phyloP scores from a whole-genome alignment of 2,888 invertebrate genomes.

The Hedya salicella region DNA sequence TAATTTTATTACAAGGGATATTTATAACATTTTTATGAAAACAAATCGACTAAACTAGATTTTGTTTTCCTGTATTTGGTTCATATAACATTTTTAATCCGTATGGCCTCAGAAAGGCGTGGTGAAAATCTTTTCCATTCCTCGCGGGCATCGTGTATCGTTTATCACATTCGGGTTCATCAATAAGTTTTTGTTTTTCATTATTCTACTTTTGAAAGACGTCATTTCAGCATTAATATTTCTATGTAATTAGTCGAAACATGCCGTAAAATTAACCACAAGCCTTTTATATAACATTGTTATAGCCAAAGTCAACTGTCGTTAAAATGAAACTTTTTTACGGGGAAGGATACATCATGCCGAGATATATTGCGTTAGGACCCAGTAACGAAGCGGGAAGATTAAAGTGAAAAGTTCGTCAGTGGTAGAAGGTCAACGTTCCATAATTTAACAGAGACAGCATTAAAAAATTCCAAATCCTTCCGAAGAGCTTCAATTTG shows the following conservation, averaged over 20 bases:
- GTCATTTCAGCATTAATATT: not conserved
- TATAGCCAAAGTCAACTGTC: constrained; percentile 26
- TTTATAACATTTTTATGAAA: too few species aligned
- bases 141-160: too few species aligned
- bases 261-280: constrained; percentile 22
- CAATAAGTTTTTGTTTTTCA: too few species aligned
- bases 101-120: too few species aligned
- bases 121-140: too few species aligned
- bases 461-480: constrained; percentile 68
- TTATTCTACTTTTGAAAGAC: too few species aligned
- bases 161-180: not conserved
- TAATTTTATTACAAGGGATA: too few species aligned
- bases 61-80: too few species aligned
- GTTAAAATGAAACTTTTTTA: constrained; percentile 38
- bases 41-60: too few species aligned
- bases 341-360: constrained; percentile 31
- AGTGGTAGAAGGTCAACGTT: constrained; percentile 36
- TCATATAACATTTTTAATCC: too few species aligned
- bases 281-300: constrained; percentile 24
- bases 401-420: constrained; percentile 42
- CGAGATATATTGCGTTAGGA: constrained; percentile 31
- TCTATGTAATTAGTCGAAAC: constrained; percentile 2
- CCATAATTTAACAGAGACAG: constrained; percentile 43
- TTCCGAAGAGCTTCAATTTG: constrained; percentile 75
- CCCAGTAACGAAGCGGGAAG: constrained; percentile 33